These are phyloP conservation scores for Melanotaenia nigrans DNA, from an alignment of 2,797 vertebrate species.

Conservation along the genomic window DNA sequence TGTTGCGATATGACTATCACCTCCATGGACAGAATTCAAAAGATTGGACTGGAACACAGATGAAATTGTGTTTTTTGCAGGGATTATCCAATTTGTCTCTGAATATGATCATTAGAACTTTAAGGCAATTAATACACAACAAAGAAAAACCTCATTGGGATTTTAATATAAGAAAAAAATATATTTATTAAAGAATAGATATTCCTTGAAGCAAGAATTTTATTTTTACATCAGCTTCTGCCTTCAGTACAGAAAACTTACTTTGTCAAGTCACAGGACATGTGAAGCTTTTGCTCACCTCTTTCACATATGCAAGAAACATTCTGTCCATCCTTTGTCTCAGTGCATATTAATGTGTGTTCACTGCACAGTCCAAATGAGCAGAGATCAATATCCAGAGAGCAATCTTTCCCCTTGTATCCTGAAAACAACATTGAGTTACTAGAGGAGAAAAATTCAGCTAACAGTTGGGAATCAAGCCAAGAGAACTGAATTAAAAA, in stretches of 20 bases:
- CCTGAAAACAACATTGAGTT: constrained; percentile 52
- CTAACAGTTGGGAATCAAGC: constrained; percentile 25
- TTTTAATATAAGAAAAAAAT: constrained; percentile 1
- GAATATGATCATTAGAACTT: neutral
- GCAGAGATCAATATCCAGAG: constrained; percentile 76
- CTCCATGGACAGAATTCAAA: constrained; percentile 12
- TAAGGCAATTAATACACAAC: neutral
- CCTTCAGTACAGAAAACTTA: constrained; percentile 3
- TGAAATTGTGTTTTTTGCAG: constrained; percentile 15
- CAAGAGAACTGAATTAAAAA: constrained; percentile 42
- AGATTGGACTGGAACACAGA: constrained; percentile 33
- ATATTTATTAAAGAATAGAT: neutral
- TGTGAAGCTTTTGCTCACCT: constrained; percentile 60
- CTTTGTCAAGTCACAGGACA: constrained; percentile 2
- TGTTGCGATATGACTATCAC: constrained; percentile 33
- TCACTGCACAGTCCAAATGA: constrained; percentile 72
- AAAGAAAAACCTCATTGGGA: neutral
- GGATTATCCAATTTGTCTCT: constrained; percentile 21
- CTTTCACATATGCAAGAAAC: constrained; percentile 71
- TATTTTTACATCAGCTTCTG: constrained; percentile 2
- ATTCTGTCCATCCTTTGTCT: constrained; percentile 70
- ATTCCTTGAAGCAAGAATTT: neutral
- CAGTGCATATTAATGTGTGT: constrained; percentile 68
- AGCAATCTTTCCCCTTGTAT: constrained; percentile 76
- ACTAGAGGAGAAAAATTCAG: constrained; percentile 24